Percentiles rank a stretch among this genome's conserved stretches.
Conservation (phyloP, 2,113 vertebrate species). For the Sterna hirundo region DNA sequence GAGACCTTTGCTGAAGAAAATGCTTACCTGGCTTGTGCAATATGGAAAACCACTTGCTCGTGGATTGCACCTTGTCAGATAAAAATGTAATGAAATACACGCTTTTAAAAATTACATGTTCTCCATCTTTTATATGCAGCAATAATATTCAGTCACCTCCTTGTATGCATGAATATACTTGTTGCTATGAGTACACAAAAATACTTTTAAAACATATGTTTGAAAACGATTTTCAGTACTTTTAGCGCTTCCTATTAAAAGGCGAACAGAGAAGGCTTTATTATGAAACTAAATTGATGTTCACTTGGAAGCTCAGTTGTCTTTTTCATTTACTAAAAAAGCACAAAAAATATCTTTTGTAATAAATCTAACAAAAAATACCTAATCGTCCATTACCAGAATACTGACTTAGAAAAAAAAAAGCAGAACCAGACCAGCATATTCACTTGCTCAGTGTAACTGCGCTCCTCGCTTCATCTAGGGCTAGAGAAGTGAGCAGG, state of each 20-base stretch:
- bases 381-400: neutral
- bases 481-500: neutral
- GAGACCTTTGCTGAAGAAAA: neutral
- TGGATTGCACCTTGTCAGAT: neutral
- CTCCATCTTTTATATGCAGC: neutral
- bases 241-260: neutral
- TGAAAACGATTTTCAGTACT: neutral
- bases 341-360: neutral
- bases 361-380: neutral
- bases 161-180: neutral
- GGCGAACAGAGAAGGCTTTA: neutral
- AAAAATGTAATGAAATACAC: neutral
- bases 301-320: neutral
- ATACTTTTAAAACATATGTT: neutral
- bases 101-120: neutral
- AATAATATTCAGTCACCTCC: neutral
- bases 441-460: neutral
- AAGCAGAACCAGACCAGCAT: neutral
- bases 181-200: neutral
- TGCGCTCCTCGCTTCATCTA: neutral
- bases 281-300: neutral
- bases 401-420: neutral
- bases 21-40: slow-evolving; percentile 27
- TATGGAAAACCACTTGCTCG: neutral
- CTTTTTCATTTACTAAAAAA: neutral